A percentile compares a stretch with the other conserved stretches of the same genome.
These are phyloP conservation scores for Paelopatides confundens DNA, from an alignment of 53 echinoderm and acorn worm species.

Conservation along the genomic window DNA sequence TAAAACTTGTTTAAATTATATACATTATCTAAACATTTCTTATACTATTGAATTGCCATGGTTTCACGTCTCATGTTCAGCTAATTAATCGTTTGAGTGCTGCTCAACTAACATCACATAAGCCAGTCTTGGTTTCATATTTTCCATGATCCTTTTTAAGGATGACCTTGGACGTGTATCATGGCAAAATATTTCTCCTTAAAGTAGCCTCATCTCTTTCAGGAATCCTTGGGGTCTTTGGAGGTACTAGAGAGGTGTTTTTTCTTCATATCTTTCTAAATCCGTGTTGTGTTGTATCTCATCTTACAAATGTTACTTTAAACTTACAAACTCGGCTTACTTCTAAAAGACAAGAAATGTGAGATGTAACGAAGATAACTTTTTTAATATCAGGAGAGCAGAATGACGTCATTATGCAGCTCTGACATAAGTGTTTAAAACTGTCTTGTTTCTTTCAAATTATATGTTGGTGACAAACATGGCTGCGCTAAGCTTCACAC, in stretches of 20 bases:
- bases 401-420: too few relatives aligned
- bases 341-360: not conserved
- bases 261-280: not conserved
- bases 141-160: not conserved
- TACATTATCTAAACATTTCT: not conserved
- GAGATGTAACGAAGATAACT: not conserved
- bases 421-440: too few relatives aligned
- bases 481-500: too few relatives aligned
- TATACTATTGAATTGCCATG: not conserved
- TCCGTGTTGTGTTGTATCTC: not conserved
- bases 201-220: not conserved
- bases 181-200: not conserved
- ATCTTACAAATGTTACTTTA: not conserved
- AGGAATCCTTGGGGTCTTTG: not conserved
- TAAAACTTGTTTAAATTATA: too few relatives aligned
- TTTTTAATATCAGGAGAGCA: too few relatives aligned
- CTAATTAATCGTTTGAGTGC: not conserved
- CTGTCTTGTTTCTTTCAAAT: too few relatives aligned
- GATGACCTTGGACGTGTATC: not conserved
- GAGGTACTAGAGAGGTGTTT: not conserved
- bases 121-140: not conserved
- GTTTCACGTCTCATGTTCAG: not conserved
- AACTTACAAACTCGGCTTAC: not conserved
- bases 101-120: not conserved
- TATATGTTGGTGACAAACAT: too few relatives aligned